Evolutionary conservation across 2,888 invertebrate species (phyloP).

Genomic region (Conomelus anceps): DNA sequence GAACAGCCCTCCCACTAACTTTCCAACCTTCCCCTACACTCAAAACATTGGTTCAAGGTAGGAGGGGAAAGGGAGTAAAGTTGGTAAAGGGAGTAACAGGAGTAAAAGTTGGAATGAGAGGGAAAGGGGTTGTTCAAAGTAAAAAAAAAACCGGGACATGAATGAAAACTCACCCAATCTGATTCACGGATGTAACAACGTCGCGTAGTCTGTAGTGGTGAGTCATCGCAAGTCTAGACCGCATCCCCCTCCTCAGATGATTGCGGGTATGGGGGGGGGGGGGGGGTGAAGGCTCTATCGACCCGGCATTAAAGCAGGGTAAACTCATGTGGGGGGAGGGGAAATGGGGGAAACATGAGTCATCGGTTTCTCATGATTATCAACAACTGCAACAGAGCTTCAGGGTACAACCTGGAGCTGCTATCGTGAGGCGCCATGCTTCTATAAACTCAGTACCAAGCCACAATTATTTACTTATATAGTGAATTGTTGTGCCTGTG

Average conservation of each 20-base stretch:
- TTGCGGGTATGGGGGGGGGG: background rate
- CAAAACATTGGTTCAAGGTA: no score
- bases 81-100: no score
- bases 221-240: background rate
- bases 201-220: no score
- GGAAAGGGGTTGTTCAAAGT: no score
- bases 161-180: no score
- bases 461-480: background rate
- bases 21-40: no score
- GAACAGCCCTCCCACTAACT: no score
- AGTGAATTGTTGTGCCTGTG: background rate
- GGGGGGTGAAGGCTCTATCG: background rate
- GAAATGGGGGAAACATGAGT: background rate
- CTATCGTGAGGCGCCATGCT: background rate
- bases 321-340: background rate
- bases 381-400: background rate
- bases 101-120: no score
- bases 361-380: background rate
- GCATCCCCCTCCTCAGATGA: no score
- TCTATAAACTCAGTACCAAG: background rate
- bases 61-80: no score
- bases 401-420: background rate
- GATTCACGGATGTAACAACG: no score
- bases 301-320: background rate
- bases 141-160: no score